Base-by-base conservation (phyloP, 2,888 invertebrate species). In the Protophormia terraenovae region DNA sequence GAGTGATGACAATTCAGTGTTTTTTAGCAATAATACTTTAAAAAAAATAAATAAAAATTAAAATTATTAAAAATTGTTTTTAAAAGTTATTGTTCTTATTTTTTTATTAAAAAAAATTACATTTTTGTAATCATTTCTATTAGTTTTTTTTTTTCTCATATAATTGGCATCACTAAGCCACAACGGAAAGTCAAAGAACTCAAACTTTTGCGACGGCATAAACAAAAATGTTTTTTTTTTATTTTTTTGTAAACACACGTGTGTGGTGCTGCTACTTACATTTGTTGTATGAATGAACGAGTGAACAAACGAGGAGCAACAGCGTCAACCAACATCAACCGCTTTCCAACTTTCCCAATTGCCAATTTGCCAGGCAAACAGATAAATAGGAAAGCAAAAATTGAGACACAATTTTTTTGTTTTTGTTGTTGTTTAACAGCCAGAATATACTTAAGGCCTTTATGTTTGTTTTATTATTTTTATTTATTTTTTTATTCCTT, bases 321-420 rank as follows among this genome's bases (percentile, higher is more conserved):
- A 47, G 64, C 27, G 22, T 32, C 58, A 72, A 27, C 27, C 47
- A 47, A 47, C 16, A n/a, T n/a, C n/a, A 22, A 53, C 2, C 29
- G 60, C 22, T 69, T 75, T 69, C 53, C 67, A 76, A 67, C 73
- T 67, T 67, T 66, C 47, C 50, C 73, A 67, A 62, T 41, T 62
- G 29, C 72, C 64, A 66, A 72, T 73, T 78, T 77, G 58, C 66
- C 83, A 66, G 64, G 83, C 77, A 58, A 27, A 29, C 77, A 83
- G 72, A 78, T 72, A 41, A n/a, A 64, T 32, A 38, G 69, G 41
- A 82, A 69, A 69, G 29, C 47, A 41, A 58, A 60, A 72, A 69
- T 32, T 55, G 12, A 80, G 58, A 66, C 35, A 67, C 35, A 72
- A 72, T 55, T 62, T 53, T 53, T 35, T n/a, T n/a, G n/a, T n/a